Evolutionary conservation across 2,797 vertebrate species (phyloP).

Genomic region (Pipistrellus pygmaeus): DNA sequence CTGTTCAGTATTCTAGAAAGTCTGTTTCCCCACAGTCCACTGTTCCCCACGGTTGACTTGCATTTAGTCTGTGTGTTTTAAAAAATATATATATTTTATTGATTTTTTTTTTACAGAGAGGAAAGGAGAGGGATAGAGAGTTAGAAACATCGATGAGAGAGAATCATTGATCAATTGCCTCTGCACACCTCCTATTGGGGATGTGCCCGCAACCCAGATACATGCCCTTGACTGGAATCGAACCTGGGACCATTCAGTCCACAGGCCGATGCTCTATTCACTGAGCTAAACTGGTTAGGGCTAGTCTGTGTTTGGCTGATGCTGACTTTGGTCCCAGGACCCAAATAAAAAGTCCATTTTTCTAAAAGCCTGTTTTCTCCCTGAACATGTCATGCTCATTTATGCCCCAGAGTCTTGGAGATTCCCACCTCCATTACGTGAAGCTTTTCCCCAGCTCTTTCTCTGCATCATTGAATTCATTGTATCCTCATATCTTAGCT

Average conservation of each 20-base stretch:
- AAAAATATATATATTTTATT: too few relatives aligned
- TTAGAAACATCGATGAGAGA: too few relatives aligned
- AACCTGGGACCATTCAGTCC: too few relatives aligned
- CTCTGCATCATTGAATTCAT: background rate
- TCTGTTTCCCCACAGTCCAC: background rate
- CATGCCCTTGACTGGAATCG: too few relatives aligned
- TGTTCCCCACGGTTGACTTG: background rate
- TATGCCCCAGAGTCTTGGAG: background rate
- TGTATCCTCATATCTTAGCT: background rate
- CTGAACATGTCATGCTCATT: background rate
- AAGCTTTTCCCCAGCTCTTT: background rate
- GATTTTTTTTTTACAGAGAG: too few relatives aligned
- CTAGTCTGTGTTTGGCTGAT: background rate
- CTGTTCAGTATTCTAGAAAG: background rate
- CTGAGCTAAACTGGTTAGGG: too few relatives aligned
- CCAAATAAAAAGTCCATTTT: background rate
- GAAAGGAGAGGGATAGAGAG: too few relatives aligned
- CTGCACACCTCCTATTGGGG: too few relatives aligned
- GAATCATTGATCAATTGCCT: too few relatives aligned
- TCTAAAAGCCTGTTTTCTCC: background rate
- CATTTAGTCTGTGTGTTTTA: background rate
- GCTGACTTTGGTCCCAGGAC: background rate
- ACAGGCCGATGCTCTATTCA: too few relatives aligned
- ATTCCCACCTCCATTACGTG: background rate
- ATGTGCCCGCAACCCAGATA: too few relatives aligned